Evolutionary conservation across 2,888 invertebrate species (phyloP), one percentile per base, ranked within the genome.

Genomic region (Venusia cambrica): DNA sequence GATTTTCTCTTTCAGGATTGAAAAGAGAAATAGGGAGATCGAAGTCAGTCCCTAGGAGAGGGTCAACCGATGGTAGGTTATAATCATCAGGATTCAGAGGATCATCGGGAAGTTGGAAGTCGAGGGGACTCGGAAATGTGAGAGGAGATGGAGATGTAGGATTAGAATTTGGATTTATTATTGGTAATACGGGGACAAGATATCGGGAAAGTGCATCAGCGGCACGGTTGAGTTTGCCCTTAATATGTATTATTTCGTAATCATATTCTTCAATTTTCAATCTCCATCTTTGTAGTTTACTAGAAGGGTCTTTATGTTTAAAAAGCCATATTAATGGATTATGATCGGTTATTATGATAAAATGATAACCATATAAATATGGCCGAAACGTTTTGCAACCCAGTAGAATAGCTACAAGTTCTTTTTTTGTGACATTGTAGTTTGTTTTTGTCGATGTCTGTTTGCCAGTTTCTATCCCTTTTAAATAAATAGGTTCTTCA

Each of bases 241-340:
- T 19, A 4, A 25, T 32, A 18, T 29, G 22, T 4, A 6, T 7
- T 1, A 29, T 24, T 4, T 36, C 36, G 6, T 36, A 36, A 4
- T 29, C 36, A 10, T 6, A 34, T 16, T 34, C 34, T 20, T 34
- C 26, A 4, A 26, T 5, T 26, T 26, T 26, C 2, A 17, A 13
- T 8, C 29, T 11, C 45, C 40, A 40, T 2, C 37, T 10, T 1
- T 28, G 21, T 1, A 40, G 5, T 28, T 37, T 24, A 1, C 30
- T 31, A 6, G 26, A 28, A 1, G 44, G 41, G 2, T 44, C 44
- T 24, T 44, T 48, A 7, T 21, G 7, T 2, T 28, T 42, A 26
- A 48, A 42, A 2, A 45, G 6, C 42, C 48, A 48, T 7, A 24
- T 25, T 2, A 48, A 13, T 0, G 44, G 48, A 11, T 32, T 30